Base-by-base conservation (phyloP, 2,888 invertebrate species). In the Gibbula magus region DNA sequence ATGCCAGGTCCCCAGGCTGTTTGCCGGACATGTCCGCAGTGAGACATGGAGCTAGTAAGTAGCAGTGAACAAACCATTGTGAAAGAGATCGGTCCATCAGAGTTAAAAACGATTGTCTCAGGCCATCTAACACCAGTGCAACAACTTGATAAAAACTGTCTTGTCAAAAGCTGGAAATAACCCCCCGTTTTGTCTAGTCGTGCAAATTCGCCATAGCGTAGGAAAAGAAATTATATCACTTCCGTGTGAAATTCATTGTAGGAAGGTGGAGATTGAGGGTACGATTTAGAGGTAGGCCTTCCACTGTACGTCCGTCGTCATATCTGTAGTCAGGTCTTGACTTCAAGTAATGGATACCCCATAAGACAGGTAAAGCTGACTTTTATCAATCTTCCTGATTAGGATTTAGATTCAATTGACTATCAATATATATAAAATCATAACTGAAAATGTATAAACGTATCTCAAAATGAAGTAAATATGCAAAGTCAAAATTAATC, bases 161-260 rank as follows among this genome's bases (percentile, higher is more conserved):
- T 35, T 35, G 70, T 39, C 35, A 39, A 70, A 70, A 18, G 70
- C 70, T 70, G 70, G 39, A 70, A 70, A 70, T 70, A 70, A 70
- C 32, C 70, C n/a, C 70, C 35, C 70, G 39, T 70, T 70, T 70
- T 70, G 70, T 70, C 70, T 70, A 70, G 70, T 35, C 70, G 70
- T 70, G 70, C 70, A 70, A 70, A 70, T 39, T 70, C 39, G 20
- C 39, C 39, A 70, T 35, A 35, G 70, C 70, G 70, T 70, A 70
- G 70, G 39, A 39, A 39, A 70, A 70, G 70, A 70, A 70, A 70
- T 70, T 70, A 70, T 70, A 70, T 39, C 70, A 70, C 70, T 16
- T 70, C 70, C 70, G 35, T 70, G 70, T 39, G 70, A 70, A 70
- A 70, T 70, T 70, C 39, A 39, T 70, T 70, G 39, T 39, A 35